Evolutionary conservation across 2,113 vertebrate genomes (phyloP).

Genomic region (Recurvirostra avosetta): DNA sequence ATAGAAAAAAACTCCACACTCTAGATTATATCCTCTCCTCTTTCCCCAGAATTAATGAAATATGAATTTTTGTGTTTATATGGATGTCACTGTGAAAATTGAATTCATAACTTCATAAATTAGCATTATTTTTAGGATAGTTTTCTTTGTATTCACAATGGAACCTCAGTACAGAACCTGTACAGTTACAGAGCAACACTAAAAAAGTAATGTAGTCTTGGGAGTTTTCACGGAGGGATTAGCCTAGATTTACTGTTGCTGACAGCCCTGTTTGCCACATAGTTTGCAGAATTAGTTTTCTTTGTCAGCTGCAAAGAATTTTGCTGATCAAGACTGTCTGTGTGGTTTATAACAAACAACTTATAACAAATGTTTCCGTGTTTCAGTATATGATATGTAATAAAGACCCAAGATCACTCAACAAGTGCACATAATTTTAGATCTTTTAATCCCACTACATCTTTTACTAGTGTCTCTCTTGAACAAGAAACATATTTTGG

Average conservation of each 20-base stretch:
- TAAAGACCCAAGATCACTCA: not conserved
- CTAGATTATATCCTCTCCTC: not conserved
- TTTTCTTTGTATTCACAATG: not conserved
- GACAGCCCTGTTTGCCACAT: not conserved
- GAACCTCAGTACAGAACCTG: not conserved
- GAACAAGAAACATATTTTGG: not conserved
- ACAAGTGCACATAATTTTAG: not conserved
- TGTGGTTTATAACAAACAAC: not conserved
- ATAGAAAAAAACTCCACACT: not conserved
- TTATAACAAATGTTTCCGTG: not conserved
- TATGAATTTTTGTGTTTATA: not conserved
- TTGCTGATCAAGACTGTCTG: not conserved
- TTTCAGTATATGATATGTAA: not conserved
- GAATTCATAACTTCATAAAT: not conserved
- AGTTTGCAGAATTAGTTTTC: constrained; percentile 19
- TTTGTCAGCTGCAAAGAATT: not conserved
- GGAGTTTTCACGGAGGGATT: not conserved
- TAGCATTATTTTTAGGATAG: not conserved
- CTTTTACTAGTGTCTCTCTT: not conserved
- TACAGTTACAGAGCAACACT: not conserved
- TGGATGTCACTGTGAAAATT: not conserved
- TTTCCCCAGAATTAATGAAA: not conserved
- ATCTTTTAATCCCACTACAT: not conserved
- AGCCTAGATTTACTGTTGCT: not conserved
- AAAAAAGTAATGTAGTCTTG: not conserved